These are phyloP conservation scores for Ptychadena robeensis DNA, from an alignment of 2,797 vertebrate species.

Conservation along the genomic window DNA sequence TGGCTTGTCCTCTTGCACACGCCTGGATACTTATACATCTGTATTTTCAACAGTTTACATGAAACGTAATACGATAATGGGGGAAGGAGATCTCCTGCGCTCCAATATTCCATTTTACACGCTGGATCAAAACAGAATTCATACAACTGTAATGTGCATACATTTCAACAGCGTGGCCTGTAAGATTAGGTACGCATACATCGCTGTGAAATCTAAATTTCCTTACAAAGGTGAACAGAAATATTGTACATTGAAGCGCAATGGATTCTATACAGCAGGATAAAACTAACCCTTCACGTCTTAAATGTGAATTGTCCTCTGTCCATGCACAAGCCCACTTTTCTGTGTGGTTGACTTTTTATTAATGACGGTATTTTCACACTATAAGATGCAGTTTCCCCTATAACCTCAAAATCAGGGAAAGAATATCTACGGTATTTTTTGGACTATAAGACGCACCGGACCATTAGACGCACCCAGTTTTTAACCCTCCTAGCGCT, in stretches of 20 bases:
- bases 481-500: too few relatives aligned
- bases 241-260: background rate
- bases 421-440: too few relatives aligned
- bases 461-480: too few relatives aligned
- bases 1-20: background rate
- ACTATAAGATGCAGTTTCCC: too few relatives aligned
- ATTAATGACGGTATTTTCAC: too few relatives aligned
- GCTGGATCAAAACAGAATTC: conserved; percentile 1
- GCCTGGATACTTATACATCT: background rate
- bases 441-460: too few relatives aligned
- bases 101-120: background rate
- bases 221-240: background rate
- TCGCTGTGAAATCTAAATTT: background rate
- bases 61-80: conserved; percentile 20
- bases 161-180: background rate
- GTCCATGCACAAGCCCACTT: background rate
- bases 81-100: background rate
- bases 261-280: background rate
- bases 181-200: background rate
- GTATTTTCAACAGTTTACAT: background rate
- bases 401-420: too few relatives aligned
- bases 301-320: background rate
- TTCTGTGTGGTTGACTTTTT: too few relatives aligned
- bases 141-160: background rate
- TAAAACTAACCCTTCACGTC: background rate